Base-by-base conservation (phyloP, 2,888 invertebrate species). In the Ormyrus nitidulus region DNA sequence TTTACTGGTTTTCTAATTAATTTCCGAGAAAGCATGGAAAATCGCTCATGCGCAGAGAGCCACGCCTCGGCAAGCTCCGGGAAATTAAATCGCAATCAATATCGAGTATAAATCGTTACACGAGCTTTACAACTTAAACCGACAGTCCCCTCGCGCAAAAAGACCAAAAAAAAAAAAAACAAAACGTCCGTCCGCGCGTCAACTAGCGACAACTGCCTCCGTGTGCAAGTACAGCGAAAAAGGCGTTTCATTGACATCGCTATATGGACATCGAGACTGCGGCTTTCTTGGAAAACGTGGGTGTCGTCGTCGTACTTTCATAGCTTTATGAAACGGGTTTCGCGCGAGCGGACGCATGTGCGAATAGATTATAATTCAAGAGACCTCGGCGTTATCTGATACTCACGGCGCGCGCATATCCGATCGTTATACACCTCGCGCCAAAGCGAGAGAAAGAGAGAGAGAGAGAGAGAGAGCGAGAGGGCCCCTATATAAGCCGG, bases 361-460 rank as follows among this genome's bases (percentile, higher is more conserved):
- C 56, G 51, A 58, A 75, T 79, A 69, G 76, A 77, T 80, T 72
- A 77, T 84, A 82, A 81, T 80, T 84, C 83, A 83, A 81, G 82
- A 34, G 77, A 48, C 54, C 58, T 65, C 81, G 82, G 65, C 54
- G 72, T 62, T 76, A 74, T 68, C 76, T 61, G 77, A 78, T 75
- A 59, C 79, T 59, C 56, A 10, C 56, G 44, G 34, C 34, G 13
- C 53, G 66, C 59, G 46, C 64, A 58, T 64, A 72, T 66, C 61
- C 75, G 75, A 68, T 68, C 68, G 59, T 59, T 64, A 58, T 19
- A 64, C 48, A 58, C 53, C 54, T 7, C 58, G 61, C 59, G 19
- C 58, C 5, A 44, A 34, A 34, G 46, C 62, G 19, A 19, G 19
- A 19, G 19, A 19, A 1, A 19, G 19, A 19, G 19, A 19, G 19